Evolutionary conservation across 2,888 invertebrate genomes (phyloP), one percentile per base, ranked within the genome.

Genomic region (Andricus quercusramuli): DNA sequence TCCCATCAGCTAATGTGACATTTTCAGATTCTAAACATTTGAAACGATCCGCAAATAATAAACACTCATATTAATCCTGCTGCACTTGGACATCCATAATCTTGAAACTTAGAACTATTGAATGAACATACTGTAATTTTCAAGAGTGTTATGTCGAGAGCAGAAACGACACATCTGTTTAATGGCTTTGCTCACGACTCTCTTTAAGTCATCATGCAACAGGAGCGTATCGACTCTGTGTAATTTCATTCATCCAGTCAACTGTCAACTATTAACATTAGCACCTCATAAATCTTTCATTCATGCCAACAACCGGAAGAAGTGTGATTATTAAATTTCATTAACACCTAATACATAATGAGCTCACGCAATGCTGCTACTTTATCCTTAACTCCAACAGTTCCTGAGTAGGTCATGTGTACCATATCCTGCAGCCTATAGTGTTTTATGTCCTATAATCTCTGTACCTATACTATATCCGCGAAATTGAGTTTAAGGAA

Each of bases 241-340:
- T n/a, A 74, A 56, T 56, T 15, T 51, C 32, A 74, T 56, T 74
- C 74, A 74, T 37, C 32, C 32, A 56, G 20, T 32, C n/a, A 74
- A n/a, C 51, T 44, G 47, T 29, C 32, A 29, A 74, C 74, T 74
- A 74, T 74, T 74, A 56, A 74, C 56, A 74, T 74, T 74, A 74
- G 74, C 74, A 74, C 74, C 56, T 74, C 74, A 74, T 74, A 56
- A 74, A 74, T 56, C 56, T 74, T 74, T 74, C 56, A 74, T 74
- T 56, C 56, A 74, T 56, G 70, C 51, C 25, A 32, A 56, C n/a
- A 29, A 74, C 74, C 74, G 74, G 74, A 74, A 74, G 56, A 74
- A 32, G 32, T 51, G 51, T 74, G 74, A 74, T 56, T 74, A 74
- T 56, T 74, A n/a, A 74, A 56, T 74, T 74, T 56, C 74, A 44